A percentile compares a stretch with the other conserved stretches of the same genome.
Evolutionary conservation across 2,797 vertebrate genomes (phyloP).

Genomic region (Mallotus villosus): DNA sequence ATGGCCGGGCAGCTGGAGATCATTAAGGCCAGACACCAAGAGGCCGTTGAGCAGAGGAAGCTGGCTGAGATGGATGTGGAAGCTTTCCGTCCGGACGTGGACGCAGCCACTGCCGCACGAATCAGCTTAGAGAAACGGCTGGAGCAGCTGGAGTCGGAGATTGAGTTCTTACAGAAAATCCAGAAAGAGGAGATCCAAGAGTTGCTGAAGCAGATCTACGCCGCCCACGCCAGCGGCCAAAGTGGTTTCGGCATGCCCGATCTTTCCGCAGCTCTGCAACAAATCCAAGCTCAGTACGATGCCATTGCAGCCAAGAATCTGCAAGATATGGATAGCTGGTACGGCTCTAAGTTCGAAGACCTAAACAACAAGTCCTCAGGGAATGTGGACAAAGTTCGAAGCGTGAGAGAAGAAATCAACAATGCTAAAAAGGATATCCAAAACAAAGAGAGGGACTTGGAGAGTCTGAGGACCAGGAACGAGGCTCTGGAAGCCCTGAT

Average conservation of each 20-base stretch:
- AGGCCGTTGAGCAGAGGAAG: slow-evolving; percentile 54
- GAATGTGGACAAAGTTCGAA: slow-evolving; percentile 59
- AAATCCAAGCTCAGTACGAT: slow-evolving; percentile 69
- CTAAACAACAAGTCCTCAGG: slow-evolving; percentile 64
- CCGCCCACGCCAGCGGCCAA: slow-evolving; percentile 35
- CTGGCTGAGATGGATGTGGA: slow-evolving; percentile 61
- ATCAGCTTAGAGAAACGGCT: slow-evolving; percentile 56
- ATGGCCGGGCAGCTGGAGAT: slow-evolving; percentile 51
- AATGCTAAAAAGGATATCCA: slow-evolving; percentile 67
- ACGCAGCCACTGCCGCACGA: slow-evolving; percentile 31
- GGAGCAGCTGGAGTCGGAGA: slow-evolving; percentile 55
- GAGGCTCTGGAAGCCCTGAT: slow-evolving; percentile 53
- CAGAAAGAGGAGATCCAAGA: slow-evolving; percentile 58
- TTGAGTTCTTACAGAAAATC: slow-evolving; percentile 51
- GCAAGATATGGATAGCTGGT: slow-evolving; percentile 70
- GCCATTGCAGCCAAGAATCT: slow-evolving; percentile 72
- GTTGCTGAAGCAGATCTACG: slow-evolving; percentile 64
- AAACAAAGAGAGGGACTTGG: slow-evolving; percentile 52
- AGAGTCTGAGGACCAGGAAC: slow-evolving; percentile 50
- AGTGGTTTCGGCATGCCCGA: slow-evolving; percentile 57
- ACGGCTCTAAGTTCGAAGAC: slow-evolving; percentile 69
- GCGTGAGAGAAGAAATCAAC: slow-evolving; percentile 54
- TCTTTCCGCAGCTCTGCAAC: slow-evolving; percentile 71
- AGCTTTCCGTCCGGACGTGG: slow-evolving; percentile 56
- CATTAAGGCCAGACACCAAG: slow-evolving; percentile 55